Evolutionary conservation across 2,113 vertebrate species (phyloP), one percentile per base, ranked within the genome.

Genomic region (Oreochromis spilurus): DNA sequence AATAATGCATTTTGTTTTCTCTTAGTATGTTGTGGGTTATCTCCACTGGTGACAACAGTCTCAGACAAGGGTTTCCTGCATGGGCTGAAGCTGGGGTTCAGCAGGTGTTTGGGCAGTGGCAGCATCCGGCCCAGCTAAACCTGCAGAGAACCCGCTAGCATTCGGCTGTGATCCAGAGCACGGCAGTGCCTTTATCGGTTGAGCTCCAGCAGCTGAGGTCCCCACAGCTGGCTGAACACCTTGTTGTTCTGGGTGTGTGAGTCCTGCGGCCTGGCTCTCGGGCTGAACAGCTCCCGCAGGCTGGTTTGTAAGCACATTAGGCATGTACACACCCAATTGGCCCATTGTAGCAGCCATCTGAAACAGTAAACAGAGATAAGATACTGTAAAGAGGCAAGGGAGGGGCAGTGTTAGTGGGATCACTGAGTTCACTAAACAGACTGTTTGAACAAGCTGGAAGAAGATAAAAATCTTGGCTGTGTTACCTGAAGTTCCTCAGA

Each of bases 401-500:
- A 72, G 84, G 62, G 17, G 62, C 60, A 36, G 77, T 17, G 17
- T 62, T 80, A 34, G 1, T 6, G 26, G 82, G 91, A 88, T 91
- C 89, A 89, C 2, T 85, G 87, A 89, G 91, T 93, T 93, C 87
- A 85, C 53, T 54, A 40, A 82, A 60, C 31, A 45, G 67, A 81
- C 14, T 90, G 88, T 90, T 83, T 81, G 48, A 85, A 91, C 88
- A 84, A 52, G 84, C 26, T 79, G 50, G 54, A 50, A 79, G 57
- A 34, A 65, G 45, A 93, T 81, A 85, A 40, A 85, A 83, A 89
- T 91, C 78, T 90, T 92, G 78, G 84, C 82, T 84, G 43, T 65
- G 19, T 89, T 92, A 96, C 95, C 94, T 94, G 54, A 7, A 96
- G 91, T 84, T 96, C 95, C 83, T 96, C 95, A 7, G 90, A 96